These are phyloP conservation scores for Stenolophus ochropezus DNA, from an alignment of 2,888 invertebrate genomes.

Conservation along the genomic window DNA sequence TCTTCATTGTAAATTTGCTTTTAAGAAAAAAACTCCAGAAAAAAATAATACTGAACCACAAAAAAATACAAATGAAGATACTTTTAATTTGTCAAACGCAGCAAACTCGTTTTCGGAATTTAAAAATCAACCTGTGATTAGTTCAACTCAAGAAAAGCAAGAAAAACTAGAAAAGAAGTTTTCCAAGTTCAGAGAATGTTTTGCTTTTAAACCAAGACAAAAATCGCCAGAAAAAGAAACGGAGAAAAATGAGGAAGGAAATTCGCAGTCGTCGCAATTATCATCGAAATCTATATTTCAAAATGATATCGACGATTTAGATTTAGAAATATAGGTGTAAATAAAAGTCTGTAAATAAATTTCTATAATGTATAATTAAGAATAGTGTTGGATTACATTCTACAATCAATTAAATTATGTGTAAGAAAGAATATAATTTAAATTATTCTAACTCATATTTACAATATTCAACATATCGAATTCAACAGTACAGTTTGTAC, in stretches of 20 bases:
- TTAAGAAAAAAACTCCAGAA: conserved; percentile 24
- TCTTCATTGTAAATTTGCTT: conserved; percentile 31
- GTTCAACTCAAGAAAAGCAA: conserved; percentile 34
- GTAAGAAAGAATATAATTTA: conserved; percentile 58
- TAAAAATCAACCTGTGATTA: conserved; percentile 2
- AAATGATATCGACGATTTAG: conserved; percentile 75
- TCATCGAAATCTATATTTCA: conserved; percentile 71
- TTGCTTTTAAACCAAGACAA: conserved; percentile 42
- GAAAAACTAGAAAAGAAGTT: conserved; percentile 30
- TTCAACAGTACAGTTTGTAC: conserved; percentile 22
- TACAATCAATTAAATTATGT: conserved; percentile 49
- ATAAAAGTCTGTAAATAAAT: conserved; percentile 21
- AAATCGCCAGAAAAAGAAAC: conserved; percentile 24
- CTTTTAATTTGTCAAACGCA: conserved; percentile 1
- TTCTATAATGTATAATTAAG: conserved; percentile 51
- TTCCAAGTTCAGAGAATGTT: conserved; percentile 2
- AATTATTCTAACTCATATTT: conserved; percentile 58
- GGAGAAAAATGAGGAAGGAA: conserved; percentile 18
- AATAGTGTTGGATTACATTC: conserved; percentile 50
- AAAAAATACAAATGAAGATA: conserved; percentile 13
- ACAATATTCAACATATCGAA: conserved; percentile 59
- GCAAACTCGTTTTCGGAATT: conserved; percentile 13
- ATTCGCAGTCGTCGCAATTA: conserved; percentile 50
- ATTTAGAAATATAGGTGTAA: conserved; percentile 47
- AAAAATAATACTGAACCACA: conserved; percentile 12